phyloP scores from a whole-genome alignment of 2,888 invertebrate species.

The Hermaeophaga mercurialis region DNA sequence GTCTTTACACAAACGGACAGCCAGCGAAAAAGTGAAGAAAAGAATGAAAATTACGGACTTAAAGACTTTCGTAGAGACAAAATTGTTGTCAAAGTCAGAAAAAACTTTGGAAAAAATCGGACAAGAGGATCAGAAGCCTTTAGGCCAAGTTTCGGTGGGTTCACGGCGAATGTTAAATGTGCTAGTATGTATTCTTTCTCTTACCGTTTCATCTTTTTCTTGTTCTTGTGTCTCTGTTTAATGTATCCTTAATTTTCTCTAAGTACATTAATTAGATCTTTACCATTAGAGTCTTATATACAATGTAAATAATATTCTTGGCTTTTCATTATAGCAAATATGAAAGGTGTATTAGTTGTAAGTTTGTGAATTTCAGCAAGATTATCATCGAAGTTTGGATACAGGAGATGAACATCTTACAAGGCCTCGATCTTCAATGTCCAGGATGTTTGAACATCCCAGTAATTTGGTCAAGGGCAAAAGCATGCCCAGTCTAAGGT shows the following conservation, averaged over 20 bases:
- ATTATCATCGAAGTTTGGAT: slow-evolving; percentile 81
- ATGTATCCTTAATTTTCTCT: no score
- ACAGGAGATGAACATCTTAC: slow-evolving; percentile 78
- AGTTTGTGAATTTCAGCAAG: slow-evolving; percentile 60
- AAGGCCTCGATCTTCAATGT: slow-evolving; percentile 71
- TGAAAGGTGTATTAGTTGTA: no score
- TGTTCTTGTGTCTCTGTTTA: slow-evolving; percentile 15
- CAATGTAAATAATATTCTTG: no score
- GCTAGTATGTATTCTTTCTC: slow-evolving; percentile 49
- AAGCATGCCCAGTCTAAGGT: slow-evolving; percentile 96
- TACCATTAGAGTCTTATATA: no score
- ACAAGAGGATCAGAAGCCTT: slow-evolving; percentile 68
- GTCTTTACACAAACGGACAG: slow-evolving; percentile 64
- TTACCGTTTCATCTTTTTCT: slow-evolving; percentile 31
- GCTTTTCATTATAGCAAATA: no score
- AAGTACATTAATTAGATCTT: no score
- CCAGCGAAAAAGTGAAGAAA: slow-evolving; percentile 73
- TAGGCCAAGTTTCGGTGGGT: slow-evolving; percentile 70
- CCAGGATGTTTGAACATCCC: slow-evolving; percentile 61
- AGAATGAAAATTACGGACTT: slow-evolving; percentile 89
- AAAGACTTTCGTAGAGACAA: slow-evolving; percentile 90
- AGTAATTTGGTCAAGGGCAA: slow-evolving; percentile 89
- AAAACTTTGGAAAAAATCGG: slow-evolving; percentile 90
- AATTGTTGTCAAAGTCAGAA: slow-evolving; percentile 87
- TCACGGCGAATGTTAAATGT: slow-evolving; percentile 54